A percentile compares a stretch with the other conserved stretches of the same genome.
phyloP scores from a whole-genome alignment of 2,888 invertebrate species.

The Drosophila pseudotalamancana region DNA sequence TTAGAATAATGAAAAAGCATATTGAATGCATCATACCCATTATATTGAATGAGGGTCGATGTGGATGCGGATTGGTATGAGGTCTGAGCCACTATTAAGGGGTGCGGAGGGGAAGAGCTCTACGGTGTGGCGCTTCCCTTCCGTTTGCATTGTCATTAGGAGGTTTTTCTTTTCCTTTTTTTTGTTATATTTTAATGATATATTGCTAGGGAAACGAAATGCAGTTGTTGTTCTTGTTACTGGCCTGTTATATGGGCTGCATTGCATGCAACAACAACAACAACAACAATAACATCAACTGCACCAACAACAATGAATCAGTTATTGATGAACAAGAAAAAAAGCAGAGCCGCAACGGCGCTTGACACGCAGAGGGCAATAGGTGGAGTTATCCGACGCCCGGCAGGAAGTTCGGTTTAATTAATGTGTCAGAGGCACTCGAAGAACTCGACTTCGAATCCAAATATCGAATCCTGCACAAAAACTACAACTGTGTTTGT shows the following conservation, averaged over 20 bases:
- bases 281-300: constrained; percentile 12
- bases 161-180: constrained; percentile 3
- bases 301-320: constrained; percentile 18
- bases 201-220: constrained; percentile 45
- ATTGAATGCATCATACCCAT: constrained; percentile 42
- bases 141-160: constrained; percentile 45
- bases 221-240: constrained; percentile 28
- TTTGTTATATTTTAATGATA: constrained; percentile 53
- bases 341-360: constrained; percentile 17
- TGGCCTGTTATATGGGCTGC: constrained; percentile 36
- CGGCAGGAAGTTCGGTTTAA: constrained; percentile 51
- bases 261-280: constrained; percentile 23
- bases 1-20: constrained; percentile 46
- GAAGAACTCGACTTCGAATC: constrained; percentile 14
- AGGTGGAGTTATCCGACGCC: constrained; percentile 24
- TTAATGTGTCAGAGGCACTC: constrained; percentile 50
- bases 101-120: constrained; percentile 11
- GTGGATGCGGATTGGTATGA: constrained; percentile 1
- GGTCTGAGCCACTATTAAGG: background rate
- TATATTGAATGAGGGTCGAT: no score
- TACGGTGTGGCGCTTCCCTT: constrained; percentile 46
- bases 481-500: background rate
- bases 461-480: constrained; percentile 31
- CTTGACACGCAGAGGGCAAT: constrained; percentile 40
- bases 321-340: background rate